These are phyloP conservation scores for Sycophila sp. DNA, from an alignment of 1,140 invertebrate species.

Conservation along the genomic window DNA sequence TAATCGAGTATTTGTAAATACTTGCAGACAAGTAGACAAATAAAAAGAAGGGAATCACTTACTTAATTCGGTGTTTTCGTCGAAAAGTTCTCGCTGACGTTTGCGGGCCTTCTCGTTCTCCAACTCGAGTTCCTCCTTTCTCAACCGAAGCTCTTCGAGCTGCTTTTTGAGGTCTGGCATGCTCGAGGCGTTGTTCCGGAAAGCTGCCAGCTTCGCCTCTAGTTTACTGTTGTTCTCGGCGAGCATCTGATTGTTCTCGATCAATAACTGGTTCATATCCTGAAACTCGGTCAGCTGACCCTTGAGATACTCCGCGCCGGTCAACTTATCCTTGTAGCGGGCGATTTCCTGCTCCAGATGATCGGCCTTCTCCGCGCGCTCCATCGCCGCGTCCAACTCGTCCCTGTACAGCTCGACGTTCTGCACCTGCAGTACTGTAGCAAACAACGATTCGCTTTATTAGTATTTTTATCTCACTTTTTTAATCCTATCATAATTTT, in stretches of 20 bases:
- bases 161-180: conserved; percentile 9
- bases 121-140: conserved; percentile 2
- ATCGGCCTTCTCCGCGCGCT: conserved; percentile 32
- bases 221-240: too few species aligned
- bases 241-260: conserved; percentile 19
- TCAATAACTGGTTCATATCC: conserved; percentile 31
- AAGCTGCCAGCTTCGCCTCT: conserved; percentile 6
- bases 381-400: conserved; percentile 39
- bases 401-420: conserved; percentile 33
- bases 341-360: conserved; percentile 27
- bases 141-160: conserved; percentile 7
- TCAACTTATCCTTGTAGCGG: conserved; percentile 21
- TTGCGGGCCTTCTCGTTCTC: neutral
- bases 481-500: too few species aligned
- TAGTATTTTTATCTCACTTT: too few species aligned
- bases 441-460: neutral
- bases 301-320: conserved; percentile 1
- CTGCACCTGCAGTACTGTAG: conserved; percentile 24
- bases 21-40: too few species aligned
- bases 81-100: neutral
- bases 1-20: too few species aligned
- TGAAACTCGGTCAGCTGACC: conserved; percentile 6
- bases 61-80: conserved; percentile 2
- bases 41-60: too few species aligned
- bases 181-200: conserved; percentile 18